These are phyloP conservation scores for Stenolophus ochropezus DNA, from an alignment of 2,888 invertebrate species.

Conservation along the genomic window DNA sequence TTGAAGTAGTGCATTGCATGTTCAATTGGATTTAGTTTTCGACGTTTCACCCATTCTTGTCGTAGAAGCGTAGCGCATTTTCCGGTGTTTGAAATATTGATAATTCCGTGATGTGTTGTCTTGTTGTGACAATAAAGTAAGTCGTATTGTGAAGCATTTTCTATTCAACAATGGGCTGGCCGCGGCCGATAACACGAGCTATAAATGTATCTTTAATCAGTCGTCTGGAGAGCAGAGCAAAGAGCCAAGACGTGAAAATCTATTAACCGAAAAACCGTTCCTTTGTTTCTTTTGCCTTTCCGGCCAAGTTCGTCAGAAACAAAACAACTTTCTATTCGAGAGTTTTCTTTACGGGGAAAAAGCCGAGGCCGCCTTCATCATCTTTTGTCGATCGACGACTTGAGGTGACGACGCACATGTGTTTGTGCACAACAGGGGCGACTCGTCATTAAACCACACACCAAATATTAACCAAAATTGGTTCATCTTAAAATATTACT, in stretches of 20 bases:
- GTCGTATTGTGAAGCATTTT: background rate
- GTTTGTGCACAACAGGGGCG: conserved; percentile 17
- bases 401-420: background rate
- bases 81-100: background rate
- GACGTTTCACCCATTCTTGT: background rate
- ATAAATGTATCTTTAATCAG: conserved; percentile 48
- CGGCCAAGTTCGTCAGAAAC: conserved; percentile 38
- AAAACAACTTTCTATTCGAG: conserved; percentile 47
- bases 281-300: conserved; percentile 54
- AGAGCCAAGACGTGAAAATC: conserved; percentile 49
- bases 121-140: background rate
- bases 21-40: too few relatives aligned
- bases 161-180: background rate
- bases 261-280: conserved; percentile 52
- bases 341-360: conserved; percentile 31
- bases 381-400: conserved; percentile 44
- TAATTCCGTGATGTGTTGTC: background rate
- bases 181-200: background rate
- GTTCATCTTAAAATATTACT: too few relatives aligned
- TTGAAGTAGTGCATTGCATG: too few relatives aligned
- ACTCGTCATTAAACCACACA: too few relatives aligned
- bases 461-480: too few relatives aligned
- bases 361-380: conserved; percentile 38
- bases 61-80: too few relatives aligned
- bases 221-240: conserved; percentile 35